Evolutionary conservation across 2,797 vertebrate species (phyloP).

Genomic region (Eospalax fontanierii): DNA sequence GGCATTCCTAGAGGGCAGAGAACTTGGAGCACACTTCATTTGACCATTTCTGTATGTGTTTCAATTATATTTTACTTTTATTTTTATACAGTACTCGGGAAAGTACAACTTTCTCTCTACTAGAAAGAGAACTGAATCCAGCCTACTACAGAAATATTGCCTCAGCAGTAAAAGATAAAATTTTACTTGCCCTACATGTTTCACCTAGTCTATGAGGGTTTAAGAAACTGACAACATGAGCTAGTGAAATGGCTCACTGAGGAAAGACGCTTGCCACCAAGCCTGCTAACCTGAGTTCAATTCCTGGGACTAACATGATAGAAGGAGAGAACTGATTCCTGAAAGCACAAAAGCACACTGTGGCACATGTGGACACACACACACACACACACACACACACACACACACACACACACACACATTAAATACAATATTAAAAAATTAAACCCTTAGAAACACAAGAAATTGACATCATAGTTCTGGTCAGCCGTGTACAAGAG

Average conservation of each 20-base stretch:
- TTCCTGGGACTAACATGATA: background rate
- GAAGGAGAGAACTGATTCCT: background rate
- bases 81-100: background rate
- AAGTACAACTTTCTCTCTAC: slow-evolving; percentile 19
- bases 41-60: background rate
- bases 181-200: background rate
- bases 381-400: background rate
- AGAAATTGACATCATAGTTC: background rate
- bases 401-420: background rate
- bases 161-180: background rate
- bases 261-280: background rate
- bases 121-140: background rate
- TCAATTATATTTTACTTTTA: background rate
- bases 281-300: background rate
- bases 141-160: background rate
- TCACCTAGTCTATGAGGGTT: background rate
- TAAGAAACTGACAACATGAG: slow-evolving; percentile 2
- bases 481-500: background rate
- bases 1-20: background rate
- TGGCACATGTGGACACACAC: background rate
- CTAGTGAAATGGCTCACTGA: background rate
- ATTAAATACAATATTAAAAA: background rate
- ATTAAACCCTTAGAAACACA: background rate
- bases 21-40: background rate
- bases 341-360: background rate